Evolutionary conservation across 2,888 invertebrate species (phyloP), one percentile per base, ranked within the genome.

Genomic region (Dichetophora obliterata): DNA sequence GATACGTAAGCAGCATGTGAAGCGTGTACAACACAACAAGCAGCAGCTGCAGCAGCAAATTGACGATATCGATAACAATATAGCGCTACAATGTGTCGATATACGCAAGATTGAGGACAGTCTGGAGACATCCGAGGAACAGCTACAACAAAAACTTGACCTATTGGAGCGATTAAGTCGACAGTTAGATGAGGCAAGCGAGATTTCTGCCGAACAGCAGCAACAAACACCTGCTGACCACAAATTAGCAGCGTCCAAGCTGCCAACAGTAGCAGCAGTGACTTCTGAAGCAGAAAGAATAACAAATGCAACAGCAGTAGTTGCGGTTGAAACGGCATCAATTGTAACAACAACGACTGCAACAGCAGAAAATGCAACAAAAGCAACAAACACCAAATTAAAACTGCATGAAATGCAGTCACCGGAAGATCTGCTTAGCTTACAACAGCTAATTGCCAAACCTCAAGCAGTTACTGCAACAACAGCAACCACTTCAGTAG

Each of bases 61-160:
- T 75, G 84, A 85, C 66, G 81, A 82, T 66, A 90, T 92, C 65
- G 91, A 92, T 78, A 89, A 90, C 65, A 91, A 91, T 63, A 83
- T 92, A 82, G 88, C 90, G 1, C 86, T 84, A 52, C 91, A 91
- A 6, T 88, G 90, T 71, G 89, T 90, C 81, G 91, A 92, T 82
- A 91, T 92, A 87, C 90, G 91, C 80, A 88, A 89, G 24, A 91
- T 91, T 65, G 91, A 91, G 22, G 84, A 87, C 2, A 91, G 91
- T 81, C 82, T 92, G 76, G 87, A 90, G 71, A 89, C 88, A 82
- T 90, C 91, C 24, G 91, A 92, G 78, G 90, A 89, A 78, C 91
- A 92, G 81, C 86, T 92, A 48, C 91, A 91, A 82, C 89, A 88
- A 73, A 90, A 92, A 84, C 88, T 91, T 86, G 90, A 91, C 80